These are phyloP conservation scores for Drosophila hawaiiensis DNA, from an alignment of 2,888 invertebrate genomes.

Conservation along the genomic window DNA sequence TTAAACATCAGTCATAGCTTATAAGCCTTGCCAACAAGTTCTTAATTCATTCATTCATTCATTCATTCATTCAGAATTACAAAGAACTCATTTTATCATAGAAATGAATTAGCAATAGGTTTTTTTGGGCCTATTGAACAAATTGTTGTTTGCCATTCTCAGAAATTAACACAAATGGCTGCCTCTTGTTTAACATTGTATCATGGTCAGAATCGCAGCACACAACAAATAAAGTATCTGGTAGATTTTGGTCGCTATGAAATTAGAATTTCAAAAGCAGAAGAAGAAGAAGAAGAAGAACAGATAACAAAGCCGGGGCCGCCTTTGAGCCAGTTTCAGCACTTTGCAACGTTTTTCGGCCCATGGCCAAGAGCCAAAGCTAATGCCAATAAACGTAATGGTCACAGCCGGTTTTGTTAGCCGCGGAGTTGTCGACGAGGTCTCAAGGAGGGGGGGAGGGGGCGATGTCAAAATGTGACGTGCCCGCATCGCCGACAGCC, in stretches of 20 bases:
- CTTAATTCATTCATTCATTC: neutral
- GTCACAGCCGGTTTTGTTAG: constrained; percentile 57
- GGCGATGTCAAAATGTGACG: constrained; percentile 45
- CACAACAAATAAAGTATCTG: constrained; percentile 32
- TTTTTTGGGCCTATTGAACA: neutral
- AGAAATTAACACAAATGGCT: neutral
- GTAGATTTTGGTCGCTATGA: constrained; percentile 46
- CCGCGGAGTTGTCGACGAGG: constrained; percentile 11
- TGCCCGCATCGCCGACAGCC: constrained; percentile 42
- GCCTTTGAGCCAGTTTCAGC: constrained; percentile 36
- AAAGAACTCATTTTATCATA: neutral
- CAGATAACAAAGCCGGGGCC: constrained; percentile 25
- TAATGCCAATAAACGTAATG: constrained; percentile 41
- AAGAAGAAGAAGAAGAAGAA: neutral
- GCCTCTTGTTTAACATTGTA: constrained; percentile 11
- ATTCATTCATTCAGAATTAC: neutral
- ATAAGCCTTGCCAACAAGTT: neutral
- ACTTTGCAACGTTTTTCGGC: constrained; percentile 54
- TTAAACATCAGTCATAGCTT: no score
- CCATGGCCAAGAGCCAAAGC: constrained; percentile 64
- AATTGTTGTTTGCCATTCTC: neutral
- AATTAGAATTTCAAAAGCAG: constrained; percentile 46
- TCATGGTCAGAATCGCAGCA: constrained; percentile 17
- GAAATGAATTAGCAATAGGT: neutral
- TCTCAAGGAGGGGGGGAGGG: constrained; percentile 10